Base-by-base conservation (phyloP, 2,797 vertebrate species). In the Protosalanx chinensis region DNA sequence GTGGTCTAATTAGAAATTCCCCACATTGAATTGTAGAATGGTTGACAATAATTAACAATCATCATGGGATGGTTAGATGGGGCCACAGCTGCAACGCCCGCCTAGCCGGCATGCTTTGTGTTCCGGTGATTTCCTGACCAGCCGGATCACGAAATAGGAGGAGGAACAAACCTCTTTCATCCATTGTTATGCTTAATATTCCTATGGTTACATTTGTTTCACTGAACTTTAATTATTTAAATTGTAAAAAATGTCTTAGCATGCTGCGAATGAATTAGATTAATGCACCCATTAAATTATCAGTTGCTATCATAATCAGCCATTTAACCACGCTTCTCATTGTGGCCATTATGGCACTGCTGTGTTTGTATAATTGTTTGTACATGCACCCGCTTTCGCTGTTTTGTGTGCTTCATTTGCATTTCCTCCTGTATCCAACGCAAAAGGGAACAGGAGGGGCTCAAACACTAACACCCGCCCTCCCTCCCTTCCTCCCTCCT, bases 1-100 rank as follows among this genome's bases (percentile, higher is more conserved):
- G 86, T 90, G 88, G 81, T 90, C 86, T 91, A 91, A 92, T 92
- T 91, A 92, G 91, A 92, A 86, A 84, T 85, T 79, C 81, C 83
- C 81, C 71, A 81, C 87, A 76, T 88, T 88, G 80, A 91, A 88
- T 85, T 81, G 71, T 80, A 86, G 80, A 88, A 87, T 85, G 84
- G 83, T 87, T 90, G 87, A 86, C 81, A 86, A 88, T 88, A 89
- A 91, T 91, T 89, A 90, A 86, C 85, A 84, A 87, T 71, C 84
- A 84, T 80, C 84, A 67, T 67, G 84, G 81, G 87, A 82, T 53
- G 64, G 73, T 59, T 76, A 83, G 68, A 71, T 70, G 68, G 80
- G 76, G 82, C 88, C 74, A 75, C 59, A 79, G 77, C 81, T 84
- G 86, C 70, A 79, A 74, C 80, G 79, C 82, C 64, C 49, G 70